Evolutionary conservation across 2,113 vertebrate genomes (phyloP).

Genomic region (Nibea coibor): DNA sequence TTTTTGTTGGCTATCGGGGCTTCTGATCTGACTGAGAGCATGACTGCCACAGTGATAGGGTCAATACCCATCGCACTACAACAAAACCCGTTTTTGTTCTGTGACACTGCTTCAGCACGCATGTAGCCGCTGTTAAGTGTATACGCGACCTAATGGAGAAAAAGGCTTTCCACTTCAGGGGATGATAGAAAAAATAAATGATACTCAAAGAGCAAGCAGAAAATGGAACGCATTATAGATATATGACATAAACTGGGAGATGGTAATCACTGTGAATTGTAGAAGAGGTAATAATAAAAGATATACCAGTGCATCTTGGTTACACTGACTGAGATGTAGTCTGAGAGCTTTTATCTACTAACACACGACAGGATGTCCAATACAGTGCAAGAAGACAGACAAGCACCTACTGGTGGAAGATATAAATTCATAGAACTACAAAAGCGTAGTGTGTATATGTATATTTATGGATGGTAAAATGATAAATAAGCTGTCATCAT

Average conservation of each 20-base stretch:
- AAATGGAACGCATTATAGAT: conserved; percentile 6
- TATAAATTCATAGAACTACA: conserved; percentile 15
- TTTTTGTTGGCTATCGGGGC: conserved; percentile 65
- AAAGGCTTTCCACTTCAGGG: conserved; percentile 18
- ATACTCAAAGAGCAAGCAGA: background rate
- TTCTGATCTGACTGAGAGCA: conserved; percentile 61
- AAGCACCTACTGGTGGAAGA: background rate
- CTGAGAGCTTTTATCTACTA: conserved; percentile 21
- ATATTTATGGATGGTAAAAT: conserved; percentile 1
- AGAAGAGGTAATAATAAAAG: conserved; percentile 20
- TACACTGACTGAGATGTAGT: conserved; percentile 23
- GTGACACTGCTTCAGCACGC: conserved; percentile 44
- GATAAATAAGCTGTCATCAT: conserved; percentile 13
- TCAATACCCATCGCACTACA: conserved; percentile 57
- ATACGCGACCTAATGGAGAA: conserved; percentile 38
- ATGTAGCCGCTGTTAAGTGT: conserved; percentile 24
- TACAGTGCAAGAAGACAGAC: background rate
- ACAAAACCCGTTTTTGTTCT: conserved; percentile 62
- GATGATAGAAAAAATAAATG: conserved; percentile 2
- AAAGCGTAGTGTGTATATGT: background rate
- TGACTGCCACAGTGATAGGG: conserved; percentile 57
- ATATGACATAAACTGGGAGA: conserved; percentile 18
- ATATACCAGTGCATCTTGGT: background rate
- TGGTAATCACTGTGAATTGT: conserved; percentile 15
- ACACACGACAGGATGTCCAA: conserved; percentile 25